Base-by-base conservation (phyloP, 2,888 invertebrate species). In the Phrixothrix hirtus region DNA sequence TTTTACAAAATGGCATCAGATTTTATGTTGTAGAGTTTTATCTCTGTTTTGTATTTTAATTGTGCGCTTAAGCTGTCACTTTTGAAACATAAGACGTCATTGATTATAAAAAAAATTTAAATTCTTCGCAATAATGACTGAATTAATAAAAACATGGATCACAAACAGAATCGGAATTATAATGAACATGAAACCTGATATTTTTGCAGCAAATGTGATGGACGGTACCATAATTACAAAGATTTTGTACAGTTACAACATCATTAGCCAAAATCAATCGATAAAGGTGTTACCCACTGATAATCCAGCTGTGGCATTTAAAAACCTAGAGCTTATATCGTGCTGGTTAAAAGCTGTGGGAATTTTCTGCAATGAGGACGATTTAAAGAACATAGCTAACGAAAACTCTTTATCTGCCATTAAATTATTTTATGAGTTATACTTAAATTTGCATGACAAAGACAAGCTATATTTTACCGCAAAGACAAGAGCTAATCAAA, bases 61-160 rank as follows among this genome's bases (percentile, higher is more conserved):
- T n/a, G n/a, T n/a, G n/a, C n/a, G n/a, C n/a, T n/a, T n/a, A n/a
- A n/a, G n/a, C n/a, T n/a, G n/a, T n/a, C n/a, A n/a, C n/a, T n/a
- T n/a, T n/a, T n/a, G n/a, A n/a, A n/a, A n/a, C n/a, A n/a, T n/a
- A n/a, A n/a, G n/a, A n/a, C n/a, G n/a, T n/a, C n/a, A n/a, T n/a
- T n/a, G n/a, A n/a, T n/a, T n/a, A n/a, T n/a, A 5, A 21, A 2
- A 10, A 11, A 11, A 13, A 15, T 15, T 36, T 16, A 36, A 36
- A 21, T 6, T 36, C 15, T 13, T n/a, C 2, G 5, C 14, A 29
- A 61, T 56, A 59, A 85, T 84, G 84, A 78, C 79, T 50, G 81
- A 82, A 68, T 77, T 83, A 64, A 72, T 85, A 58, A 78, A 79
- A 66, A 78, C 78, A 65, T 86, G 85, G 86, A 65, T 86, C 13